phyloP scores from a whole-genome alignment of 2,797 vertebrate species.

The Carduelis carduelis region DNA sequence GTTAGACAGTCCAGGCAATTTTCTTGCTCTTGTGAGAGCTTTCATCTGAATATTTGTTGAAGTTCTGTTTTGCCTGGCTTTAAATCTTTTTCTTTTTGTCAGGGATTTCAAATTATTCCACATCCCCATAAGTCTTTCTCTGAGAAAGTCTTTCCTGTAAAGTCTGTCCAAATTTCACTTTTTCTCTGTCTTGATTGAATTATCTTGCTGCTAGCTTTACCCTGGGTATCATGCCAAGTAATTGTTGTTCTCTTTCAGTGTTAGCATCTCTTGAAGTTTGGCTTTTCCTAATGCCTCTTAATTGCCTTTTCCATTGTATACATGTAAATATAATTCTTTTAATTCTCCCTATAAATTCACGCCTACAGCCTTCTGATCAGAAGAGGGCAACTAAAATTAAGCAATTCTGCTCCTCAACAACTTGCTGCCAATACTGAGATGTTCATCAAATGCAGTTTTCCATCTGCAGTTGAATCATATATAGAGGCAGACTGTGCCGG shows the following conservation, averaged over 20 bases:
- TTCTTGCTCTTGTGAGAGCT: background rate
- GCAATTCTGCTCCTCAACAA: background rate
- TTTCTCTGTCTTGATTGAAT: conserved; percentile 21
- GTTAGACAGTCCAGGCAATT: background rate
- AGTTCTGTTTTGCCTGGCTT: background rate
- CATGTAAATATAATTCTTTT: background rate
- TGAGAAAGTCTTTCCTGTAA: background rate
- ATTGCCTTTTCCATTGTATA: conserved; percentile 7
- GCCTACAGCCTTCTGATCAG: conserved; percentile 7
- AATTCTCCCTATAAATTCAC: background rate
- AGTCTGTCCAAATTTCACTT: conserved; percentile 23
- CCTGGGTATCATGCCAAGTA: background rate
- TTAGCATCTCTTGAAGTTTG: conserved; percentile 33
- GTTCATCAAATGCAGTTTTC: conserved; percentile 4
- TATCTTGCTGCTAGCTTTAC: background rate
- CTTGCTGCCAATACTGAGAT: background rate
- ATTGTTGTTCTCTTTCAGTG: conserved; percentile 14
- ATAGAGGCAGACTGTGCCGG: background rate
- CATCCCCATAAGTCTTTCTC: background rate
- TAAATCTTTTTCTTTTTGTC: background rate
- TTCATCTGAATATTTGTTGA: background rate
- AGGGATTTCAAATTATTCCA: background rate
- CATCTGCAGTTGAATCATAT: background rate
- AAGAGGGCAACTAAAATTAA: background rate
- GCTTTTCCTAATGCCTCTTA: conserved; percentile 1